These are phyloP conservation scores for Ametastegia equiseti DNA, from an alignment of 2,888 invertebrate species.

Conservation along the genomic window DNA sequence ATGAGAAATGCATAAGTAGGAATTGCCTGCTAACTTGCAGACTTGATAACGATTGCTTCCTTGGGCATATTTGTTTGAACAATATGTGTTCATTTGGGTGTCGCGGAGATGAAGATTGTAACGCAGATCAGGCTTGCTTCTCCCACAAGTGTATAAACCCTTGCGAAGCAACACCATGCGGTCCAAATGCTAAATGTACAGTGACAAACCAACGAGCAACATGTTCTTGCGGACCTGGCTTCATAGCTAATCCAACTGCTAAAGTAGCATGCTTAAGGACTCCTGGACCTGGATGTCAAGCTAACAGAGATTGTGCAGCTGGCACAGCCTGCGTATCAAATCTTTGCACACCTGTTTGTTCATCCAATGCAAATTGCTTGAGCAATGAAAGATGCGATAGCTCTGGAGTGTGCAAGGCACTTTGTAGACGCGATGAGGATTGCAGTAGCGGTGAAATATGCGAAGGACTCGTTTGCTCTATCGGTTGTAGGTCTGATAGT, in stretches of 20 bases:
- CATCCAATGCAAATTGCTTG: slow-evolving; percentile 86
- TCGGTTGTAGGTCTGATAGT: slow-evolving; percentile 89
- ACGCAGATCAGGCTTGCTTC: slow-evolving; percentile 89
- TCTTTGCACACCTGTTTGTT: slow-evolving; percentile 88
- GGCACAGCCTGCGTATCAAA: slow-evolving; percentile 86
- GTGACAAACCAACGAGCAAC: slow-evolving; percentile 89
- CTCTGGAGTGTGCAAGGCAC: slow-evolving; percentile 88
- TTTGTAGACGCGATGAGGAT: slow-evolving; percentile 90
- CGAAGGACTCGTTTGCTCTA: slow-evolving; percentile 86
- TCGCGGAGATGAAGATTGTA: slow-evolving; percentile 91
- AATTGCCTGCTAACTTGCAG: slow-evolving; percentile 93
- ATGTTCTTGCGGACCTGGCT: slow-evolving; percentile 87
- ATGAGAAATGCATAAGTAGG: slow-evolving; percentile 91
- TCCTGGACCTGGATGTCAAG: slow-evolving; percentile 85
- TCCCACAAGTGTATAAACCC: slow-evolving; percentile 90
- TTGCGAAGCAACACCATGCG: slow-evolving; percentile 87
- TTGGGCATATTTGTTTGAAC: slow-evolving; percentile 92
- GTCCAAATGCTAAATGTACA: slow-evolving; percentile 89
- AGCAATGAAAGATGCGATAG: slow-evolving; percentile 88
- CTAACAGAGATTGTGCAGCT: slow-evolving; percentile 86
- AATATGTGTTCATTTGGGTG: slow-evolving; percentile 93
- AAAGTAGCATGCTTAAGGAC: slow-evolving; percentile 92
- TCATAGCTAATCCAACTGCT: slow-evolving; percentile 92
- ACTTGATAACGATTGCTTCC: slow-evolving; percentile 94
- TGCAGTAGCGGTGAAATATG: slow-evolving; percentile 93